Base-by-base conservation (phyloP, 2,797 vertebrate genomes). In the Eupleurogrammus muticus region DNA sequence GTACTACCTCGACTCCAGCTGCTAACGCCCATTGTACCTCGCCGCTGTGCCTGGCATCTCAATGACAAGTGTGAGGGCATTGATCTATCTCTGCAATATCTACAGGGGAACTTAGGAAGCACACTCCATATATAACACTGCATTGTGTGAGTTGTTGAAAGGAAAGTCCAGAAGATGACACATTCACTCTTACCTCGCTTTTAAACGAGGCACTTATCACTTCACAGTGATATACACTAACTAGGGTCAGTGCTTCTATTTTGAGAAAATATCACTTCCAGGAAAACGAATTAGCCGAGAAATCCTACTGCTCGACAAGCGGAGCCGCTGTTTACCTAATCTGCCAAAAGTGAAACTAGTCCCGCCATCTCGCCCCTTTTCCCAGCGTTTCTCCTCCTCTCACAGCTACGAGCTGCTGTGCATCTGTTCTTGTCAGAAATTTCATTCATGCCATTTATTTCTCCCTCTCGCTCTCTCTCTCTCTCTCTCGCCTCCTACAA, bases 341-440 rank as follows among this genome's bases (percentile, higher is more conserved):
- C 9, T 72, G 75, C 61, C 64, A 66, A 70, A 83, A 75, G 55
- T 70, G 63, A 64, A 72, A 72, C 70, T 13, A 72, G 44, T 34
- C 7, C 34, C 55, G 35, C 61, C 21, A 57, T 75, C 62, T 9
- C 34, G n/a, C 46, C 28, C 44, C 42, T 54, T 61, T 73, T 64
- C 48, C 40, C 70, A 34, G 68, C 42, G 49, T 67, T 72, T 48
- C 46, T 55, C 36, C 12, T 34, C 59, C 59, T 72, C 55, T 46
- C 24, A 44, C 51, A 36, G 60, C 52, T 49, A 66, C 46, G 10
- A 73, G 69, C 77, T 46, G 51, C 61, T 75, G n/a, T n/a, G 62
- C 74, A 83, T 82, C 73, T 75, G 84, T 70, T 79, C 74, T 46
- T 52, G 51, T 77, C 79, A 61, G 61, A 70, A 70, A 55, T 72